Evolutionary conservation across 2,888 invertebrate genomes (phyloP).

Genomic region (Epirrita christyi): DNA sequence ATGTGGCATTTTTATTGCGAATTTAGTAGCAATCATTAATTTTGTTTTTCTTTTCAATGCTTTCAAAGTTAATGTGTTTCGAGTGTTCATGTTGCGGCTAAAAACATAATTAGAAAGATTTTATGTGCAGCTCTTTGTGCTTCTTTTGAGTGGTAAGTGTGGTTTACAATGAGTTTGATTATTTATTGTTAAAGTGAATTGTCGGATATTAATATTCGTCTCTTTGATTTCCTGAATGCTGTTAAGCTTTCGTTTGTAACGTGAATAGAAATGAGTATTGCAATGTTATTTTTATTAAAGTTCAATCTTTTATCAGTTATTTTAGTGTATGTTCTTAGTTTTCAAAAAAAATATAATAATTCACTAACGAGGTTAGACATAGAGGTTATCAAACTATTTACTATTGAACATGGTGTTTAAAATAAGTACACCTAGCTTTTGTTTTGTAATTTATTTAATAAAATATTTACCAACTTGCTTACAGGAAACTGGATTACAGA

Average conservation of each 20-base stretch:
- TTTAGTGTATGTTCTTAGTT: too few relatives aligned
- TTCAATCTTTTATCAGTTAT: background rate
- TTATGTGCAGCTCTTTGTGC: slow-evolving; percentile 60
- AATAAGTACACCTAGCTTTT: too few relatives aligned
- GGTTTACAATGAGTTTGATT: slow-evolving; percentile 68
- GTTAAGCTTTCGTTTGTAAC: background rate
- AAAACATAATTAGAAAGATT: slow-evolving; percentile 65
- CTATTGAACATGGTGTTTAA: too few relatives aligned
- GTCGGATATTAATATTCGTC: slow-evolving; percentile 48
- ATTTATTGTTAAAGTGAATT: slow-evolving; percentile 54
- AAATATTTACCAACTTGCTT: background rate
- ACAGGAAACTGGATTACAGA: background rate
- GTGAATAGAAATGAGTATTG: slow-evolving; percentile 1
- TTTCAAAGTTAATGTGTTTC: slow-evolving; percentile 70
- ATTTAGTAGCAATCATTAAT: slow-evolving; percentile 84
- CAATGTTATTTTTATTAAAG: background rate
- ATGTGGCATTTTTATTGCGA: slow-evolving; percentile 85
- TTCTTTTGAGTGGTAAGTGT: slow-evolving; percentile 60
- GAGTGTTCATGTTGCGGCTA: slow-evolving; percentile 65
- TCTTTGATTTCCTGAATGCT: slow-evolving; percentile 35
- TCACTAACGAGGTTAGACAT: too few relatives aligned
- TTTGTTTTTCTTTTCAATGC: slow-evolving; percentile 78
- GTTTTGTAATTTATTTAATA: background rate
- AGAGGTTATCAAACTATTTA: too few relatives aligned
- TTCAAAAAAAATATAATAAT: too few relatives aligned